Evolutionary conservation across 2,797 vertebrate species (phyloP).

Genomic region (Gallinago stenura): DNA sequence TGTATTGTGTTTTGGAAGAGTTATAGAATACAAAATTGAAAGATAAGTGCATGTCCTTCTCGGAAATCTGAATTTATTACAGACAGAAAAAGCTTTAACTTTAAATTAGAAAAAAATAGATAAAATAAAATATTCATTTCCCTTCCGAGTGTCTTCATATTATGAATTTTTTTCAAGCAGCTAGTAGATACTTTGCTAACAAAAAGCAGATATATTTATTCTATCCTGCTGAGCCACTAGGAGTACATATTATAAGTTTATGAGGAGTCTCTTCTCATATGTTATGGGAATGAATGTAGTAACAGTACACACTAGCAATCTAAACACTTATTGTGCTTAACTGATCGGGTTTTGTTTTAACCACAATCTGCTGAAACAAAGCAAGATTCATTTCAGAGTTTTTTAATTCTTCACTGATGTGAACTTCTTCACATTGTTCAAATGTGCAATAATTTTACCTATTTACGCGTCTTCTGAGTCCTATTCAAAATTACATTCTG

Average conservation of each 20-base stretch:
- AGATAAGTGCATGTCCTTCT: slow-evolving; percentile 17
- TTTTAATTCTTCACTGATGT: not conserved
- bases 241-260: not conserved
- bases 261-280: not conserved
- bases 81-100: not conserved
- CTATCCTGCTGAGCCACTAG: not conserved
- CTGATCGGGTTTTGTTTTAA: not conserved
- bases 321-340: not conserved
- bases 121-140: slow-evolving; percentile 52
- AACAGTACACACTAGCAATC: not conserved
- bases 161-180: not conserved
- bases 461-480: not conserved
- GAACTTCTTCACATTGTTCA: not conserved
- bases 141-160: not conserved
- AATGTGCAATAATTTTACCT: not conserved
- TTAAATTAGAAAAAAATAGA: slow-evolving; percentile 53
- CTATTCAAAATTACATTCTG: not conserved
- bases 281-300: not conserved
- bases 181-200: not conserved
- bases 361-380: not conserved
- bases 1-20: not conserved
- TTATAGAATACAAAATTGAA: slow-evolving; percentile 30
- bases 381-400: not conserved
- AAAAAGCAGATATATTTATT: not conserved
- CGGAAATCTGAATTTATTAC: slow-evolving; percentile 14